phyloP scores from a whole-genome alignment of 2,888 invertebrate species.

The Amphipyra tragopoginis region DNA sequence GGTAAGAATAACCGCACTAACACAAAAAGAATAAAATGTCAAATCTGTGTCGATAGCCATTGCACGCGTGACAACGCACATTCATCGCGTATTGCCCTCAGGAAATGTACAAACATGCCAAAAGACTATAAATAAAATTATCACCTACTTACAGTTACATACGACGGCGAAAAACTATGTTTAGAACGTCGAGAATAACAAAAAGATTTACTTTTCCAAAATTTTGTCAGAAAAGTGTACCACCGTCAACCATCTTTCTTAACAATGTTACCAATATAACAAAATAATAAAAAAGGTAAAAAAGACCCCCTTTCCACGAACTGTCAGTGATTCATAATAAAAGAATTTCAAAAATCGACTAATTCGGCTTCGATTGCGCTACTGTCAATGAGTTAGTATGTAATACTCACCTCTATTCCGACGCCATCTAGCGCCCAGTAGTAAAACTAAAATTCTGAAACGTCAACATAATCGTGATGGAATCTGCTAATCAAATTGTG shows the following conservation, averaged over 20 bases:
- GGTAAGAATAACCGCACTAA: conserved; percentile 86
- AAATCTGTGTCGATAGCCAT: conserved; percentile 89
- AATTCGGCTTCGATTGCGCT: not conserved
- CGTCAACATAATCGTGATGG: conserved; percentile 83
- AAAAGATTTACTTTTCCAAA: conserved; percentile 71
- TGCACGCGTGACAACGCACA: conserved; percentile 89
- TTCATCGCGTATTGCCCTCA: conserved; percentile 71
- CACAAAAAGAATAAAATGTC: conserved; percentile 89
- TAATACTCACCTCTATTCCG: conserved; percentile 13
- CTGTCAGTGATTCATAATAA: conserved; percentile 22
- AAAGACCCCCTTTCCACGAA: conserved; percentile 29
- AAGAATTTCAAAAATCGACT: conserved; percentile 33
- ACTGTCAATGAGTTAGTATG: conserved; percentile 17
- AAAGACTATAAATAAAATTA: conserved; percentile 61
- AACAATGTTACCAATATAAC: conserved; percentile 75
- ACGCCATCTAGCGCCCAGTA: conserved; percentile 70
- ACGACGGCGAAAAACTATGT: conserved; percentile 66
- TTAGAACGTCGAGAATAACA: conserved; percentile 67
- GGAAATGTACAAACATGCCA: conserved; percentile 51
- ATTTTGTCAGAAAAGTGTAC: conserved; percentile 84
- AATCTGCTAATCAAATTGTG: conserved; percentile 83
- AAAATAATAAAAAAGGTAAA: conserved; percentile 52
- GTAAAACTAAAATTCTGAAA: conserved; percentile 82
- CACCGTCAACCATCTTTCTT: conserved; percentile 83
- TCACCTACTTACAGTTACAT: conserved; percentile 84